Evolutionary conservation across 2,113 vertebrate genomes (phyloP), one percentile per base, ranked within the genome.

Genomic region (Apteryx mantelli): DNA sequence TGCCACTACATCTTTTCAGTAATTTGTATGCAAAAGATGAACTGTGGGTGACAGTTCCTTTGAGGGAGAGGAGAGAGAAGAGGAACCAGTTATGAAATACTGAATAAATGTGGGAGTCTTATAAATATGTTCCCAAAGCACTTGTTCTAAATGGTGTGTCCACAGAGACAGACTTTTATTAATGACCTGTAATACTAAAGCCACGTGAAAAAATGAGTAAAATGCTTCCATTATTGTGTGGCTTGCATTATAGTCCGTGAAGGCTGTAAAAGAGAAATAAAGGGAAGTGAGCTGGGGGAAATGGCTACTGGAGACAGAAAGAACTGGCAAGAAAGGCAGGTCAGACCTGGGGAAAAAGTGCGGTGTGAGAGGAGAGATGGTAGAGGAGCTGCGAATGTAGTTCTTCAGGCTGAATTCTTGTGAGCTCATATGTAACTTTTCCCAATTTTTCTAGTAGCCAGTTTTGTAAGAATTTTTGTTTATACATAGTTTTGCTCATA

Each of bases 11-110:
- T 77, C 55, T 90, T 79, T 38, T 85, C 81, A 89, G 70, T 74
- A 88, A 93, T 93, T 81, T 82, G n/a, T 88, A 83, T 94, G 61
- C 91, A 92, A 84, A 92, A 88, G 32, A 64, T 87, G 63, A 91
- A 76, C 89, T 44, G 17, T 89, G 76, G 61, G 28, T 77, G 48
- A 76, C 75, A 34, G 50, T 7, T 88, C 82, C 80, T 83, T 14
- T 73, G 55, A 96, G 58, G 71, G 38, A 70, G 20, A 22, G 84
- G 30, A 69, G 21, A 61, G 34, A 86, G 76, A 20, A 61, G 38
- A 82, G 28, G 20, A 88, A 95, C 79, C 11, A 50, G 77, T 66
- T 94, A 56, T 61, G 69, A 55, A 53, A 48, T 48, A 32, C 46
- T 88, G 53, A 74, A 84, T 56, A 66, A 96, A 71, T 26, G 8